Conservation (phyloP, 2,113 vertebrate species). For the Alexandromys fortis region DNA sequence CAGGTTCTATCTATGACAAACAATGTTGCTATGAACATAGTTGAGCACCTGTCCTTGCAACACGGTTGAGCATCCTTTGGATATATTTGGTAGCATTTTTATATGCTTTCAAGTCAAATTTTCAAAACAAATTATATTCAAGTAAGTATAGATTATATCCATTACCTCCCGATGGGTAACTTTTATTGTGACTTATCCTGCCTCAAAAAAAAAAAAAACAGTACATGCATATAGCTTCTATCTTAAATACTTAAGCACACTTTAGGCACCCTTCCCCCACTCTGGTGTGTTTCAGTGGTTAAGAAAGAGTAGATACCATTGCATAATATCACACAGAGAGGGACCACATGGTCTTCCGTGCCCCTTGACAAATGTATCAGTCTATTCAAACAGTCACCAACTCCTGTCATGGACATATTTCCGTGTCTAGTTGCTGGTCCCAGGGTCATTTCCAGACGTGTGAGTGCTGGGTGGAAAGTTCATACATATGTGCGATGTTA, state of each 20-base stretch:
- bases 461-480: neutral
- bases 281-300: neutral
- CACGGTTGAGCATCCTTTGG: no score
- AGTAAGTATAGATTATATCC: neutral
- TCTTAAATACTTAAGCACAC: neutral
- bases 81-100: neutral
- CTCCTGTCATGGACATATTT: neutral
- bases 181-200: neutral
- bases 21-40: no score
- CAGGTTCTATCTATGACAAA: no score
- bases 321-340: neutral
- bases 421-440: neutral
- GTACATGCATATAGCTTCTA: neutral
- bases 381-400: fast-evolving
- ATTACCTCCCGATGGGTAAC: neutral
- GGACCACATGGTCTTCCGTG: neutral
- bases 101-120: neutral
- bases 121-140: neutral
- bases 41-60: no score
- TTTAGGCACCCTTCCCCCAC: neutral
- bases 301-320: neutral
- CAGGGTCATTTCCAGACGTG: fast-evolving
- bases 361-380: neutral
- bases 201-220: neutral
- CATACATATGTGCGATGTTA: neutral